A percentile compares a stretch with the other conserved stretches of the same genome.
Evolutionary conservation across 2,888 invertebrate species (phyloP).

Genomic region (Leuctra nigra): DNA sequence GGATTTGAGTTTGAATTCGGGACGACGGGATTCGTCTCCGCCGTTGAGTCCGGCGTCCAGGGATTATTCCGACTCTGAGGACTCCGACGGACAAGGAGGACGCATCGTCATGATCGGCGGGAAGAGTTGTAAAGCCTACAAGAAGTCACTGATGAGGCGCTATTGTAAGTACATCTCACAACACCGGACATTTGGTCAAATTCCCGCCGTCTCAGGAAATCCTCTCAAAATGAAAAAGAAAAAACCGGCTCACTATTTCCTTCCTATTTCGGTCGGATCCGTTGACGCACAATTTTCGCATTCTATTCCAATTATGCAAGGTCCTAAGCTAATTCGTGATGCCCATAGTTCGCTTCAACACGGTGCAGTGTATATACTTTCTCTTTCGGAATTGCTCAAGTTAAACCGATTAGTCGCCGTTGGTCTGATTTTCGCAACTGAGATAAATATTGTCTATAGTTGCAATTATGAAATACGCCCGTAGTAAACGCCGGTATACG

Average conservation of each 20-base stretch:
- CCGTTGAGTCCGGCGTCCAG: slow-evolving; percentile 37
- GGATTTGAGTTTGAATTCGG: slow-evolving; percentile 60
- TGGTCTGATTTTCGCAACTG: not conserved
- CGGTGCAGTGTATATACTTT: no score
- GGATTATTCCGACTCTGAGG: slow-evolving; percentile 74
- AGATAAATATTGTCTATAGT: slow-evolving; percentile 1
- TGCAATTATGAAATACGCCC: slow-evolving; percentile 1
- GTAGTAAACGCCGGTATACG: not conserved
- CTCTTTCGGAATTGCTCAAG: slow-evolving; percentile 1
- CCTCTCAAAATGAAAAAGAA: no score
- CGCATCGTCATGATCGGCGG: slow-evolving; percentile 44
- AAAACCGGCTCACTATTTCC: no score
- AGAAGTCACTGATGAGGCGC: slow-evolving; percentile 88
- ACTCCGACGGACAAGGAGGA: slow-evolving; percentile 54
- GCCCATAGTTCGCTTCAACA: no score
- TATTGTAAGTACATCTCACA: slow-evolving; percentile 70
- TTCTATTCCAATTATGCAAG: no score
- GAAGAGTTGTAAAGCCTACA: slow-evolving; percentile 63
- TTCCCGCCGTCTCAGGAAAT: no score
- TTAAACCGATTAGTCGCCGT: not conserved
- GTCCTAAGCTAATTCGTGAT: no score
- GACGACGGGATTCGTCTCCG: slow-evolving; percentile 34
- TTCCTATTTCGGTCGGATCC: no score
- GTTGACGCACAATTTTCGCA: no score
- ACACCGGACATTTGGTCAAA: no score